phyloP scores from a whole-genome alignment of 2,113 vertebrate species.

The Tamias sibiricus region DNA sequence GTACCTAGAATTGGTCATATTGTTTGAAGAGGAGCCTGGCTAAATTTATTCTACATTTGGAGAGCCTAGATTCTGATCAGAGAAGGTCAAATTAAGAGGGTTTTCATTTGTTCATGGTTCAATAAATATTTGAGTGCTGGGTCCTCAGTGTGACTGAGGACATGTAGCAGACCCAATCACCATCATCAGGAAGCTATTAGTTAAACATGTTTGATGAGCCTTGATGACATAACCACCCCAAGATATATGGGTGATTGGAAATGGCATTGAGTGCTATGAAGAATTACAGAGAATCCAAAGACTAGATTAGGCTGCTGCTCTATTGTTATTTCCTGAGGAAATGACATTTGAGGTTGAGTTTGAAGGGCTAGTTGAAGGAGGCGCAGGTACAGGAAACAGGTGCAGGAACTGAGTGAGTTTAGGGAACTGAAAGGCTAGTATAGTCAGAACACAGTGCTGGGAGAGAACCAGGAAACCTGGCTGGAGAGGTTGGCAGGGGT shows the following conservation, averaged over 20 bases:
- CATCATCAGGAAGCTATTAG: neutral
- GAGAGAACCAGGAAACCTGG: neutral
- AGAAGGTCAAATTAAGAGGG: neutral
- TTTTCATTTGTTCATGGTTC: neutral
- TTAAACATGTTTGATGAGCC: neutral
- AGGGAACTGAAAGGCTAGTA: neutral
- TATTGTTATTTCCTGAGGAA: neutral
- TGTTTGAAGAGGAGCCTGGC: neutral
- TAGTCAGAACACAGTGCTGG: neutral
- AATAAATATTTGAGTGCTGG: neutral
- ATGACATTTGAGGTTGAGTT: conserved; percentile 23
- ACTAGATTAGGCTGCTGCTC: neutral
- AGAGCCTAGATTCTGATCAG: neutral
- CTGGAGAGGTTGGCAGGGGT: neutral
- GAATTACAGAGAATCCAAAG: neutral
- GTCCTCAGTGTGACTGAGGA: neutral
- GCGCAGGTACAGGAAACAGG: neutral
- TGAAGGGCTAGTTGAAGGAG: neutral
- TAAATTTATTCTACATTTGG: conserved; percentile 38
- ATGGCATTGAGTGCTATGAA: neutral
- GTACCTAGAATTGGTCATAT: neutral
- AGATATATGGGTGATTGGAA: neutral
- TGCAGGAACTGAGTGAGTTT: neutral
- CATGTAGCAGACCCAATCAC: neutral
- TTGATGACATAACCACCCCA: neutral